These are phyloP conservation scores for Caenorhabditis angaria DNA, from an alignment of 2,888 invertebrate species.

Conservation along the genomic window DNA sequence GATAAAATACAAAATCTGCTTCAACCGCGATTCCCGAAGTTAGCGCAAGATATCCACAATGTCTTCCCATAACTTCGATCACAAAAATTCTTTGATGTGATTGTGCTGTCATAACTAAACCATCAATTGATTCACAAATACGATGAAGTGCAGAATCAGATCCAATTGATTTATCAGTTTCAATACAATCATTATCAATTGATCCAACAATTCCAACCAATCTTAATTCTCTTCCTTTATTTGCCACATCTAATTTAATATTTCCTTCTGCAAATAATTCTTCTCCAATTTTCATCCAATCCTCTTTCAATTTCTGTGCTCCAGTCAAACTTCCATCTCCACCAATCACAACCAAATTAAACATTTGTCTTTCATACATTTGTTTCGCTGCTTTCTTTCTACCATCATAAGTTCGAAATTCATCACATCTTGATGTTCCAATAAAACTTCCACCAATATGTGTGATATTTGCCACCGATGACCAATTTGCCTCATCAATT, in stretches of 20 bases:
- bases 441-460: slow-evolving; percentile 97
- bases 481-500: slow-evolving; percentile 93
- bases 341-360: slow-evolving; percentile 94
- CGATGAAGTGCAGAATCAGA: slow-evolving; percentile 95
- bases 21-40: slow-evolving; percentile 91
- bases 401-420: slow-evolving; percentile 87
- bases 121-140: slow-evolving; percentile 96
- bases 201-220: slow-evolving; percentile 49
- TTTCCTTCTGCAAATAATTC: slow-evolving; percentile 34
- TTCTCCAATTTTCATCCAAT: slow-evolving; percentile 35
- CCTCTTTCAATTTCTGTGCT: slow-evolving; percentile 76
- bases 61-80: slow-evolving; percentile 88
- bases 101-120: slow-evolving; percentile 94
- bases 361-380: slow-evolving; percentile 85
- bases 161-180: slow-evolving; percentile 98
- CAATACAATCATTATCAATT: slow-evolving; percentile 85
- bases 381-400: slow-evolving; percentile 86
- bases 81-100: slow-evolving; percentile 92
- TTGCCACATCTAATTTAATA: slow-evolving; percentile 29
- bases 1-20: slow-evolving; percentile 96
- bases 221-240: slow-evolving; percentile 34
- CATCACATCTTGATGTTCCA: slow-evolving; percentile 92
- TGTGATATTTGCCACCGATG: slow-evolving; percentile 93
- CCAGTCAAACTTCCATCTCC: slow-evolving; percentile 98
- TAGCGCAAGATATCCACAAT: slow-evolving; percentile 97